These are phyloP conservation scores for Hippoglossus hippoglossus DNA, from an alignment of 2,797 vertebrate species.

Conservation along the genomic window DNA sequence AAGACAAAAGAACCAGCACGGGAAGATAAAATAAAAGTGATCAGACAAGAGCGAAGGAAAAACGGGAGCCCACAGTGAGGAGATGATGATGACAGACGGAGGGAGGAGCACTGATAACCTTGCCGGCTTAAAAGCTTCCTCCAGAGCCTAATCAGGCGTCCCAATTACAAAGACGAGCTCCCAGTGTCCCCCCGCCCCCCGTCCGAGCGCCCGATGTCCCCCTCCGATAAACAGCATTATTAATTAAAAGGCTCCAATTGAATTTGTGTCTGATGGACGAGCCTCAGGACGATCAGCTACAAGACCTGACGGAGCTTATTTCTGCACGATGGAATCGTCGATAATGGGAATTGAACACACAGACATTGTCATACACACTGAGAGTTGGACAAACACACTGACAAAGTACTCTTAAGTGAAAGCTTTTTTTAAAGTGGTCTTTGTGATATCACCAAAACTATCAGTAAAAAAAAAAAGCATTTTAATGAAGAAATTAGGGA, in stretches of 20 bases:
- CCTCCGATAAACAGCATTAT: slow-evolving; percentile 86
- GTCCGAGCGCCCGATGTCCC: slow-evolving; percentile 79
- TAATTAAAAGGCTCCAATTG: slow-evolving; percentile 87
- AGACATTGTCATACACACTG: slow-evolving; percentile 57
- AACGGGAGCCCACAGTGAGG: slow-evolving; percentile 56
- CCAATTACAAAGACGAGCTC: slow-evolving; percentile 84
- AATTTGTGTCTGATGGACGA: slow-evolving; percentile 84
- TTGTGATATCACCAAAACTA: slow-evolving; percentile 1
- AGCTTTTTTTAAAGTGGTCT: not conserved
- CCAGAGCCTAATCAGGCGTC: slow-evolving; percentile 83
- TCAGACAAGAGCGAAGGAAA: slow-evolving; percentile 60
- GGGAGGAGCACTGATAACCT: slow-evolving; percentile 86
- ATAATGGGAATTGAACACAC: slow-evolving; percentile 67
- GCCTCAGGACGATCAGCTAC: slow-evolving; percentile 76
- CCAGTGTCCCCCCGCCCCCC: slow-evolving; percentile 56
- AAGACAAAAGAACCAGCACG: slow-evolving; percentile 38
- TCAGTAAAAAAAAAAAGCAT: not conserved
- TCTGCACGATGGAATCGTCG: slow-evolving; percentile 72
- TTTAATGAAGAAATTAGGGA: not conserved
- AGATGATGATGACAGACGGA: slow-evolving; percentile 81
- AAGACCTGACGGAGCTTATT: slow-evolving; percentile 75
- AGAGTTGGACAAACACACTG: slow-evolving; percentile 27
- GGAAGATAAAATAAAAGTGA: slow-evolving; percentile 58
- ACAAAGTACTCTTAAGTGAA: slow-evolving; percentile 13
- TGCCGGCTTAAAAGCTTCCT: slow-evolving; percentile 86